A percentile compares a stretch with the other conserved stretches of the same genome.
Conservation (phyloP, 2,888 invertebrate genomes). For the Imbricaverruca yamaguchii region DNA sequence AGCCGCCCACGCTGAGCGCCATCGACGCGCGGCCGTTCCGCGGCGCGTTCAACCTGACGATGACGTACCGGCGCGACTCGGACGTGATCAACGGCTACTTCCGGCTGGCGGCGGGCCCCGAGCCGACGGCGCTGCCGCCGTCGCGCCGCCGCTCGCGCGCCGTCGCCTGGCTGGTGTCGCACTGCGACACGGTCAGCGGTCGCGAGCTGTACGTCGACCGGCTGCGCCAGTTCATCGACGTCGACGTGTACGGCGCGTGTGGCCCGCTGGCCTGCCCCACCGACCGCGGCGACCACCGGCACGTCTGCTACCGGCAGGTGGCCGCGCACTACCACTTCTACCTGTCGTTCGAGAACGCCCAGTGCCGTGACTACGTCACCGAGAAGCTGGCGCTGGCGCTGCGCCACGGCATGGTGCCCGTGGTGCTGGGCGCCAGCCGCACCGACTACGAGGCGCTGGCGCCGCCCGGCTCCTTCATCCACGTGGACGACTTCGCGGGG, state of each 20-base stretch:
- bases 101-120: no score
- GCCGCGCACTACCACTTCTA: neutral
- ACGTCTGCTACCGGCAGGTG: neutral
- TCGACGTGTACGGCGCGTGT: neutral
- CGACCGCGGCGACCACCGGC: no score
- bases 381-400: neutral
- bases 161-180: slow-evolving; percentile 4
- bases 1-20: slow-evolving; percentile 30
- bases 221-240: neutral
- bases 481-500: slow-evolving; percentile 25
- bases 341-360: slow-evolving; percentile 13
- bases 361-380: neutral
- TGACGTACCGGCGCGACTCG: slow-evolving; percentile 28
- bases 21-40: slow-evolving; percentile 10
- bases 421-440: slow-evolving; percentile 23
- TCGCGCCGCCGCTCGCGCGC: no score
- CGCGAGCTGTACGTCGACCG: neutral
- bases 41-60: slow-evolving; percentile 28
- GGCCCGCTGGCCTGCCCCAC: neutral
- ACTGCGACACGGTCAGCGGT: neutral
- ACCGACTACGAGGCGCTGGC: neutral
- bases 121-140: no score
- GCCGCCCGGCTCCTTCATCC: slow-evolving; percentile 26
- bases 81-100: neutral
- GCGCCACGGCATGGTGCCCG: slow-evolving; percentile 7